Evolutionary conservation across 2,888 invertebrate species (phyloP), one percentile per base, ranked within the genome.

Genomic region (Hydrotaea cyrtoneurina): DNA sequence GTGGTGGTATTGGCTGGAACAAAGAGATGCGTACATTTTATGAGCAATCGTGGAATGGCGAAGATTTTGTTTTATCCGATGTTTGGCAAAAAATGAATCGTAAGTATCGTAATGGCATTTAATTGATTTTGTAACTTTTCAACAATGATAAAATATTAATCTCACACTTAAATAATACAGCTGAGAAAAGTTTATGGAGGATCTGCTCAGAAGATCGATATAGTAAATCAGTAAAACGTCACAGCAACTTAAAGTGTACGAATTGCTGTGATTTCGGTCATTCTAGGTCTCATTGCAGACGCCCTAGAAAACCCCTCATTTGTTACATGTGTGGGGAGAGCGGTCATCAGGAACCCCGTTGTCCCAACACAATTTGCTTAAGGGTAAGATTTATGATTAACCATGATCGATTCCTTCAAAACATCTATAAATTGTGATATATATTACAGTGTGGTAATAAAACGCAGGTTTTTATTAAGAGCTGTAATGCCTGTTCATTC

Each of bases 251-350:
- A 86, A 94, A 95, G 72, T 96, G 96, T 89, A 93, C 92, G 86
- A 94, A 94, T 88, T 96, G 96, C 90, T 94, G 94, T 83, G 94
- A 94, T 57, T 89, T 93, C 3, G 96, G 96, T 0, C 96, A 96
- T 89, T 92, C 93, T 17, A 93, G 94, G 36, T 93, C 94, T 69
- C 92, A 93, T 78, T 96, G 96, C 89, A 92, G 93, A 50, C 93
- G 93, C 86, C 93, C 94, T 1, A 93, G 92, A 1, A 93, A 94
- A 88, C 93, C 93, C 1, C 91, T 93, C 0, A 92, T 93, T 21
- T 96, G 96, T 90, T 93, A 93, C 88, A 94, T 96, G 93, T 96
- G 96, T 88, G 96, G 96, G n/a, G 89, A 89, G 7, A 88, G 89
- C 0, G 96, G 95, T 0, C 96, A 96, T 90, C 91, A 90, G 21